Evolutionary conservation across 2,797 vertebrate species (phyloP).

Genomic region (Capromys pilorides): DNA sequence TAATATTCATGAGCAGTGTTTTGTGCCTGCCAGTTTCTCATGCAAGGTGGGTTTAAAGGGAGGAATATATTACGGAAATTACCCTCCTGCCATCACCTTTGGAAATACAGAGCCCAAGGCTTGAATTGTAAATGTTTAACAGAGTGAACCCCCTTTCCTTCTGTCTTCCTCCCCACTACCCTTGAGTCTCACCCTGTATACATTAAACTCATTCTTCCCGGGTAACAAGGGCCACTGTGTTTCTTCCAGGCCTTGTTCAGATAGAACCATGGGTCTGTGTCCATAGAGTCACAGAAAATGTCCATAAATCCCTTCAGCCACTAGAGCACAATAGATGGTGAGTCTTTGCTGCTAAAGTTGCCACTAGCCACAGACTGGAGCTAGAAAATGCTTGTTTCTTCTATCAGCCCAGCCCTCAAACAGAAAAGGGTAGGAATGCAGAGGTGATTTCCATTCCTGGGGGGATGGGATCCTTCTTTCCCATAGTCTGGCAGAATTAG

Average conservation of each 20-base stretch:
- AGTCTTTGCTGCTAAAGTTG: slow-evolving; percentile 74
- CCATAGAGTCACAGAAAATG: slow-evolving; percentile 74
- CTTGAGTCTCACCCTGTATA: slow-evolving; percentile 62
- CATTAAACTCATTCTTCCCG: slow-evolving; percentile 83
- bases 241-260: slow-evolving; percentile 72
- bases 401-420: not conserved
- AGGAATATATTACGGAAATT: slow-evolving; percentile 84
- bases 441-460: not conserved
- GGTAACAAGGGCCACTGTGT: slow-evolving; percentile 82
- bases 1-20: slow-evolving; percentile 87
- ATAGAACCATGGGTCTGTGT: slow-evolving; percentile 72
- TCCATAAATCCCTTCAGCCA: slow-evolving; percentile 76
- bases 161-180: slow-evolving; percentile 62
- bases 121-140: slow-evolving; percentile 84
- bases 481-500: not conserved
- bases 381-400: slow-evolving; percentile 62
- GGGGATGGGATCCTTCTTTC: not conserved
- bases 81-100: slow-evolving; percentile 80
- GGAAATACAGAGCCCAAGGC: slow-evolving; percentile 75
- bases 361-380: slow-evolving; percentile 53
- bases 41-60: slow-evolving; percentile 85
- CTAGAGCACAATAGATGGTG: slow-evolving; percentile 63
- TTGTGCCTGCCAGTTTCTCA: slow-evolving; percentile 83
- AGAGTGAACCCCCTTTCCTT: slow-evolving; percentile 70
- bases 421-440: not conserved